Conservation (phyloP, 2,888 invertebrate genomes). For the Graphium colonna region DNA sequence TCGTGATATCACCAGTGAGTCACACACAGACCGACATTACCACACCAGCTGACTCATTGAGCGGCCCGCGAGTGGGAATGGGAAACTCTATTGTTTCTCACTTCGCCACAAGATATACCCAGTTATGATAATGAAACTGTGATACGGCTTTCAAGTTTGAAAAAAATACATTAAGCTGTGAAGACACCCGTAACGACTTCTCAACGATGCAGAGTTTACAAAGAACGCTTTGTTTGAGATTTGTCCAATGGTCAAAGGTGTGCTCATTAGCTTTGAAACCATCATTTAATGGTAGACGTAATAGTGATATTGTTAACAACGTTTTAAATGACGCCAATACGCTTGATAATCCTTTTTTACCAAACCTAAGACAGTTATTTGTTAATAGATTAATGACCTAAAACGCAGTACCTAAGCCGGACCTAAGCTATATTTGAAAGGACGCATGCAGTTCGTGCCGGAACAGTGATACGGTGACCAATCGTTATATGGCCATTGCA, state of each 20-base stretch:
- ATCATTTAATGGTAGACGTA: background rate
- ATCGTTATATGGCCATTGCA: background rate
- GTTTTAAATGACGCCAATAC: background rate
- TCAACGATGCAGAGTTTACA: background rate
- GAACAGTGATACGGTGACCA: too few species aligned
- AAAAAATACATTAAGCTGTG: background rate
- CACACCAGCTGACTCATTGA: slow-evolving; percentile 74
- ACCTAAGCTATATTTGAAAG: background rate
- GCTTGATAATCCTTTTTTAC: background rate
- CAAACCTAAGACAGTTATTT: too few species aligned
- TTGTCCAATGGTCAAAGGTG: background rate
- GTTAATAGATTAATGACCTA: background rate
- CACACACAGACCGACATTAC: slow-evolving; percentile 61
- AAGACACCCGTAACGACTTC: background rate
- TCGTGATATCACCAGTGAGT: slow-evolving; percentile 61
- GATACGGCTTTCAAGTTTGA: slow-evolving; percentile 1
- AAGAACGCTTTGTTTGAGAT: background rate
- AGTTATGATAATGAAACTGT: slow-evolving; percentile 36
- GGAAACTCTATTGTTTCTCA: slow-evolving; percentile 66
- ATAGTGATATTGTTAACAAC: background rate
- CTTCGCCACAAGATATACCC: slow-evolving; percentile 51
- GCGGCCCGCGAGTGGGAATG: slow-evolving; percentile 51
- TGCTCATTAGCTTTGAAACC: background rate
- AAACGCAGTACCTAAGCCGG: background rate
- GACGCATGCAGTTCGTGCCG: too few species aligned